Evolutionary conservation across 2,888 invertebrate species (phyloP).

Genomic region (Synanthedon formicaeformis): DNA sequence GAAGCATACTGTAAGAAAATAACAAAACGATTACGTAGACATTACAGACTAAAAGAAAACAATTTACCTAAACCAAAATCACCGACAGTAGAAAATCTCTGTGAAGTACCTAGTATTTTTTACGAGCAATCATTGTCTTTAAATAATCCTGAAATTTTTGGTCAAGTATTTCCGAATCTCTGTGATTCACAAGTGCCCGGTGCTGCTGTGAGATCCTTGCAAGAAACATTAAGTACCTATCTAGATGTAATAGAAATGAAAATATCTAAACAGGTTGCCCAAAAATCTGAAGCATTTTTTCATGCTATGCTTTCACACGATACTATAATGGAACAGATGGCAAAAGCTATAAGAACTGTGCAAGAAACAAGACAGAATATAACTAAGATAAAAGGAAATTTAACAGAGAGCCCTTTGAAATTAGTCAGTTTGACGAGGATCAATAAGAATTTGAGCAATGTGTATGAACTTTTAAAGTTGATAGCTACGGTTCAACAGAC

Average conservation of each 20-base stretch:
- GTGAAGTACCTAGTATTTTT: conserved; percentile 87
- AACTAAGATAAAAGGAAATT: conserved; percentile 79
- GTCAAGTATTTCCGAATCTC: conserved; percentile 83
- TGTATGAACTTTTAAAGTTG: conserved; percentile 83
- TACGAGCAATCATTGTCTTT: conserved; percentile 83
- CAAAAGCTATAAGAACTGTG: conserved; percentile 82
- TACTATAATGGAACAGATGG: conserved; percentile 95
- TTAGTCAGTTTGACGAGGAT: conserved; percentile 79
- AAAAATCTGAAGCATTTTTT: conserved; percentile 97
- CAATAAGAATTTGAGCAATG: conserved; percentile 73
- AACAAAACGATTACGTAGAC: conserved; percentile 74
- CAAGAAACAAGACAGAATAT: conserved; percentile 80
- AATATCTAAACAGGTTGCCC: conserved; percentile 92
- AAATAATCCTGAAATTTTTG: conserved; percentile 84
- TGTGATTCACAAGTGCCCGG: conserved; percentile 66
- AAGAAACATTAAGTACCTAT: conserved; percentile 93
- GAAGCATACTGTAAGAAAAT: conserved; percentile 87
- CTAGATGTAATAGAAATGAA: conserved; percentile 95
- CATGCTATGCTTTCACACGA: conserved; percentile 99
- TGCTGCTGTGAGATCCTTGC: conserved; percentile 78
- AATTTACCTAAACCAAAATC: conserved; percentile 45
- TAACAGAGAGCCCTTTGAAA: conserved; percentile 84
- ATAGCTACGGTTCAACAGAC: conserved; percentile 98
- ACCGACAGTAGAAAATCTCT: conserved; percentile 64
- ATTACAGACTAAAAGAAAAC: conserved; percentile 67